Percentiles rank a stretch among this genome's conserved stretches.
These are phyloP conservation scores for Equus przewalskii DNA, from an alignment of 2,113 vertebrate genomes.

Conservation along the genomic window DNA sequence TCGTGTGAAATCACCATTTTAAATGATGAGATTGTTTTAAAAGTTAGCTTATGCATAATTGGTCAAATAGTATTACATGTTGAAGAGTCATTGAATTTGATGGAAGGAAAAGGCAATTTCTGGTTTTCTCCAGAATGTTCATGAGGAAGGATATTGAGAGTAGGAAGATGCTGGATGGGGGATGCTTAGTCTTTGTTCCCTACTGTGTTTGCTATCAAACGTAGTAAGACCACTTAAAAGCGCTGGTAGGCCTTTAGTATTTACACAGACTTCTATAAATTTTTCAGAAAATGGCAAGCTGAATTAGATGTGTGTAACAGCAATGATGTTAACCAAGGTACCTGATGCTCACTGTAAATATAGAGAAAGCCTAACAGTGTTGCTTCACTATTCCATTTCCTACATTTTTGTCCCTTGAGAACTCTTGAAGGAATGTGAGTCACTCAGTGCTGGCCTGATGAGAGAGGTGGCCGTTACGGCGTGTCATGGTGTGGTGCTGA, in stretches of 20 bases:
- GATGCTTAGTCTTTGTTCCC: background rate
- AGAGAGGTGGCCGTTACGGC: background rate
- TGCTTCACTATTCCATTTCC: background rate
- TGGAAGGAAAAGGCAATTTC: background rate
- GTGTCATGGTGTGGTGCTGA: background rate
- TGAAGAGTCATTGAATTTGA: slow-evolving; percentile 34
- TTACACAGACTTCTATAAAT: background rate
- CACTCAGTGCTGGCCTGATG: background rate
- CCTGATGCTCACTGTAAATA: background rate
- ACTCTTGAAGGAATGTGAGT: background rate
- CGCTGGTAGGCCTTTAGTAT: background rate
- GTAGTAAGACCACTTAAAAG: background rate
- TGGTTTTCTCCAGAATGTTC: background rate
- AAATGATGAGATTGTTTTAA: slow-evolving; percentile 47
- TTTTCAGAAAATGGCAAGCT: slow-evolving; percentile 15
- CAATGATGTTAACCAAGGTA: background rate
- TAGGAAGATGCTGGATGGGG: background rate
- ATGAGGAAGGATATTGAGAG: background rate
- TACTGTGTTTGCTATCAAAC: background rate
- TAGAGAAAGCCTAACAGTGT: background rate
- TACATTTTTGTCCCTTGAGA: background rate
- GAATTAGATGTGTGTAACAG: background rate
- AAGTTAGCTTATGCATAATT: background rate
- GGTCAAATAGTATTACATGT: background rate
- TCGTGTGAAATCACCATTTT: slow-evolving; percentile 49